phyloP scores from a whole-genome alignment of 2,113 vertebrate genomes.

The Pavo muticus region DNA sequence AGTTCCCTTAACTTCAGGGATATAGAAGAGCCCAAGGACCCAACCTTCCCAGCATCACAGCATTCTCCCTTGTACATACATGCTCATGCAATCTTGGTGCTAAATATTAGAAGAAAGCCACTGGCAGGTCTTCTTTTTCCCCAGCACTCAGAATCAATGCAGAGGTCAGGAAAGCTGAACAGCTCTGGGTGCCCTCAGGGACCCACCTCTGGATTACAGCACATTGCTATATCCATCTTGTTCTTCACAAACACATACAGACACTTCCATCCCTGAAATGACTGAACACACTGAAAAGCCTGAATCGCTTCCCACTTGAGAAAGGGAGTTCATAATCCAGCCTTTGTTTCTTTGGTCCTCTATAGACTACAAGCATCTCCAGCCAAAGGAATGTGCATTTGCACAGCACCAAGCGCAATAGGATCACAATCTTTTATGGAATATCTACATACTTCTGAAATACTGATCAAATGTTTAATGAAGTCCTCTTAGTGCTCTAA shows the following conservation, averaged over 20 bases:
- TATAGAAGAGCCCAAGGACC: background rate
- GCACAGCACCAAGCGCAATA: rapidly evolving
- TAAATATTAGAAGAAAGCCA: background rate
- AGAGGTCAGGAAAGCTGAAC: background rate
- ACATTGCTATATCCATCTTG: rapidly evolving
- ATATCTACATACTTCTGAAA: background rate
- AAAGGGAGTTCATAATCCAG: background rate
- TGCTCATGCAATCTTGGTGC: background rate
- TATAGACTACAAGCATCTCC: background rate
- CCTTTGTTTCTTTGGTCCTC: background rate
- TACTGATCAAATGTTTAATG: background rate
- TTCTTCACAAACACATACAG: background rate
- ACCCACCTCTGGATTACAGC: background rate
- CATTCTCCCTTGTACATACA: background rate
- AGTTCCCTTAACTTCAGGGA: background rate
- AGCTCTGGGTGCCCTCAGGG: background rate
- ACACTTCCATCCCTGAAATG: background rate
- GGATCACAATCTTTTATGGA: rapidly evolving
- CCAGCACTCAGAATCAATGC: rapidly evolving
- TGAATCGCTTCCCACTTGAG: background rate
- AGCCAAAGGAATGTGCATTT: background rate
- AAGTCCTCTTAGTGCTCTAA: background rate
- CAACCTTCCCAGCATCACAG: rapidly evolving
- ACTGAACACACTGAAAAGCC: background rate
- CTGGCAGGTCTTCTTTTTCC: background rate